Evolutionary conservation across 1,140 invertebrate genomes (phyloP).

Genomic region (Scaptomyza graminum): DNA sequence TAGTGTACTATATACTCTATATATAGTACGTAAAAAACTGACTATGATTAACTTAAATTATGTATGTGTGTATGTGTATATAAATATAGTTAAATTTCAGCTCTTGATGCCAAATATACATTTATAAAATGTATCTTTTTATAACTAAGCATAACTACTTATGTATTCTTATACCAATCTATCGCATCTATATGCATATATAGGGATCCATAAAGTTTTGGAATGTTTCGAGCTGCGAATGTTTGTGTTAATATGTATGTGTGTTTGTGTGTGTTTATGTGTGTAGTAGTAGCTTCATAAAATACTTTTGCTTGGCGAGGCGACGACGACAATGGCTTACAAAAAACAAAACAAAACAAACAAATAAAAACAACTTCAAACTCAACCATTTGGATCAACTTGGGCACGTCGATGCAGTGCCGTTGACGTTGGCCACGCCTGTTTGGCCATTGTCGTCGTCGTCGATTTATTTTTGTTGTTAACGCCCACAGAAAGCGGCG

Average conservation of each 20-base stretch:
- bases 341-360: neutral
- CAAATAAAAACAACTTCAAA: neutral
- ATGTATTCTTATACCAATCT: constrained; percentile 29
- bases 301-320: constrained; percentile 64
- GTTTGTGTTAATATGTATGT: constrained; percentile 42
- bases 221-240: constrained; percentile 80
- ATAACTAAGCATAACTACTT: constrained; percentile 48
- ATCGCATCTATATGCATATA: constrained; percentile 9
- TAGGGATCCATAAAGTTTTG: constrained; percentile 52
- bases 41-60: constrained; percentile 42
- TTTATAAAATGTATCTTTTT: constrained; percentile 74
- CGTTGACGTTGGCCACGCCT: constrained; percentile 64
- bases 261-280: constrained; percentile 34
- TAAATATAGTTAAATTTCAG: constrained; percentile 53
- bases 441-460: constrained; percentile 49
- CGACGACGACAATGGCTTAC: constrained; percentile 19
- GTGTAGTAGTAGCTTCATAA: constrained; percentile 62
- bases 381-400: constrained; percentile 81
- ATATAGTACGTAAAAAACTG: constrained; percentile 23
- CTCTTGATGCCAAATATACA: constrained; percentile 60
- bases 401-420: constrained; percentile 70
- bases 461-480: constrained; percentile 43
- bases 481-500: constrained; percentile 46
- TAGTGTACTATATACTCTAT: neutral
- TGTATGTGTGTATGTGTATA: constrained; percentile 30